Evolutionary conservation across 1,140 invertebrate species (phyloP).

Genomic region (Drosophila tristis): DNA sequence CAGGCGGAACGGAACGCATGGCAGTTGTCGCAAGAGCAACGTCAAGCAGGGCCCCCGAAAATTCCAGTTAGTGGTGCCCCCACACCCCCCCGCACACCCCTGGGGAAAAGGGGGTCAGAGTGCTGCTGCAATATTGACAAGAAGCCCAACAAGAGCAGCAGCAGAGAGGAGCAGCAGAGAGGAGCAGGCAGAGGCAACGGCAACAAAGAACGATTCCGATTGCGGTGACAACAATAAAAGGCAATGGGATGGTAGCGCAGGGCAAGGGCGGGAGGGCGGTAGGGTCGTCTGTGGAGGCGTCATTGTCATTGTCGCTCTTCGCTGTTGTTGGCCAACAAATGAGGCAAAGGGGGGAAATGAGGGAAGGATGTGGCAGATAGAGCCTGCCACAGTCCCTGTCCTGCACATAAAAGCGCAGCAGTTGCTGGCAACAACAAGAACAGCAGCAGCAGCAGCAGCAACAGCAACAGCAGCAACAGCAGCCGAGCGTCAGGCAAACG

Average conservation of each 20-base stretch:
- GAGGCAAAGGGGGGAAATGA: slow-evolving; percentile 18
- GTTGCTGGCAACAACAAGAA: slow-evolving; percentile 52
- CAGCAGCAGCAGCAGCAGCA: slow-evolving; percentile 36
- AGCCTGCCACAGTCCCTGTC: slow-evolving; percentile 1
- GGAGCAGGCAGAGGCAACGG: slow-evolving; percentile 14
- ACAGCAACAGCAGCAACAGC: slow-evolving; percentile 21
- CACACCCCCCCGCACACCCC: not conserved
- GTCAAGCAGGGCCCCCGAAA: slow-evolving; percentile 16
- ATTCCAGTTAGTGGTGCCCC: slow-evolving; percentile 11
- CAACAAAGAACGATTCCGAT: slow-evolving; percentile 45
- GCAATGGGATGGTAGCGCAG: slow-evolving; percentile 10
- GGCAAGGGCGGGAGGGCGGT: too few relatives aligned
- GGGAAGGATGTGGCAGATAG: slow-evolving; percentile 1
- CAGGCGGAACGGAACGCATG: slow-evolving; percentile 18
- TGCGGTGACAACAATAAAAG: slow-evolving; percentile 71
- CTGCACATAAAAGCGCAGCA: slow-evolving; percentile 70
- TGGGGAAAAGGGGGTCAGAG: slow-evolving; percentile 11
- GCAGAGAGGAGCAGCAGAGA: not conserved
- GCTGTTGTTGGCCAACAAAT: slow-evolving; percentile 59
- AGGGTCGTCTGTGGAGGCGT: slow-evolving; percentile 46
- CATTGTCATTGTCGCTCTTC: slow-evolving; percentile 42
- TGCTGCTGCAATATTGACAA: slow-evolving; percentile 58
- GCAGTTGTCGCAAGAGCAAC: slow-evolving; percentile 12
- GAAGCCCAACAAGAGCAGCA: not conserved
- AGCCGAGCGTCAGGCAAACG: slow-evolving; percentile 18